Evolutionary conservation across 2,888 invertebrate species (phyloP).

Genomic region (Brenthis hecate): DNA sequence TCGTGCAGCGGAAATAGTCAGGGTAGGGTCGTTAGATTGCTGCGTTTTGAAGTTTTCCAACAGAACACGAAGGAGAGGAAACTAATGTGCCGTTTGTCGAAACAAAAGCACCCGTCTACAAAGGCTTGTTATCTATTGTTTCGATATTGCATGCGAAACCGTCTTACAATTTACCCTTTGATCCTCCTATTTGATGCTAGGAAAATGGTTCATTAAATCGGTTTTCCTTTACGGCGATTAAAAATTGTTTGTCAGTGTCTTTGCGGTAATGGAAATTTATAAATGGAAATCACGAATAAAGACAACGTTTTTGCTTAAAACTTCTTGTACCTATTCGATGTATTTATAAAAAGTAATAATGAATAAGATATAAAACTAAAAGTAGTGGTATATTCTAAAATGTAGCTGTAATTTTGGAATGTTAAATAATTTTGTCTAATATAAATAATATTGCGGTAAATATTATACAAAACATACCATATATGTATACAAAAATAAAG

Average conservation of each 20-base stretch:
- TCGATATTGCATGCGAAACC: slow-evolving; percentile 28
- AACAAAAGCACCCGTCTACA: slow-evolving; percentile 30
- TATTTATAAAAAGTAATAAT: no score
- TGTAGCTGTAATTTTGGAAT: no score
- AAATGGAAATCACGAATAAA: background rate
- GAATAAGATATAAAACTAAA: no score
- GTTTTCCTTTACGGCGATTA: background rate
- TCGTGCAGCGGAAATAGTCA: no score
- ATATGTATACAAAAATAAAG: background rate
- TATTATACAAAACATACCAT: background rate
- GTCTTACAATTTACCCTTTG: slow-evolving; percentile 24
- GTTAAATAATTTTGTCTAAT: no score
- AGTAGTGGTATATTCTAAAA: no score
- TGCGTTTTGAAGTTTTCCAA: slow-evolving; percentile 19
- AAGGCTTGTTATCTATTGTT: slow-evolving; percentile 29
- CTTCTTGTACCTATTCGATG: no score
- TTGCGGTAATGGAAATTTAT: background rate
- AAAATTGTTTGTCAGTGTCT: background rate
- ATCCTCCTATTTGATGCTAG: slow-evolving; percentile 5
- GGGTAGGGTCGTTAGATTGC: slow-evolving; percentile 10
- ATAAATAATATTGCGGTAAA: background rate
- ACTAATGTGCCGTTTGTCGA: slow-evolving; percentile 14
- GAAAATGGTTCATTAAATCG: background rate
- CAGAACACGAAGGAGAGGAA: slow-evolving; percentile 20
- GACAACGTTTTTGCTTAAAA: no score